Percentiles rank a stretch among this genome's conserved stretches.
phyloP scores from a whole-genome alignment of 2,113 vertebrate genomes.

The Merops nubicus region DNA sequence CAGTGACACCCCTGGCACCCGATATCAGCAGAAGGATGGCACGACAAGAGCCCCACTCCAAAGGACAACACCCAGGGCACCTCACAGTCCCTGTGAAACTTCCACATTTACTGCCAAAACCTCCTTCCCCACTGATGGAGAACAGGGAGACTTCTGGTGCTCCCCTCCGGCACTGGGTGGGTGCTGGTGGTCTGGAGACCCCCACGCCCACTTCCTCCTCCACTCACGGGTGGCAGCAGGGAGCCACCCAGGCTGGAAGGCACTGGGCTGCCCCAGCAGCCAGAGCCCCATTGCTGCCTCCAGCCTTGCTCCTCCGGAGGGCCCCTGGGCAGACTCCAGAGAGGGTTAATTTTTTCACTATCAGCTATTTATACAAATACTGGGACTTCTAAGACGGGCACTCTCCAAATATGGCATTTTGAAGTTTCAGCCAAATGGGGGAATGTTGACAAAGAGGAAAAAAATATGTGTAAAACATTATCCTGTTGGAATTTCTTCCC shows the following conservation, averaged over 20 bases:
- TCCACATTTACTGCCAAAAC: background rate
- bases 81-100: background rate
- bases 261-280: background rate
- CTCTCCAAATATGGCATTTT: conserved; percentile 22
- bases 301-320: background rate
- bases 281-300: fast-evolving
- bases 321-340: background rate
- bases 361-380: conserved; percentile 43
- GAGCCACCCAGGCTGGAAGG: background rate
- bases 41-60: fast-evolving
- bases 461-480: conserved; percentile 9
- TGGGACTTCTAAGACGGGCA: background rate
- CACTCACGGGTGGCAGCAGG: fast-evolving
- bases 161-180: background rate
- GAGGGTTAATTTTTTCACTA: background rate
- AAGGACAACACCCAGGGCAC: fast-evolving
- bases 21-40: background rate
- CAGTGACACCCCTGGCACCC: background rate
- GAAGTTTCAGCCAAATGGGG: conserved; percentile 15
- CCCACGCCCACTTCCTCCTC: background rate
- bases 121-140: background rate
- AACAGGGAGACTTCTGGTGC: fast-evolving
- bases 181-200: background rate
- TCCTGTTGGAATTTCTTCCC: conserved; percentile 6
- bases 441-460: conserved; percentile 26